Evolutionary conservation across 2,113 vertebrate species (phyloP).

Genomic region (Rhinichthys klamathensis): DNA sequence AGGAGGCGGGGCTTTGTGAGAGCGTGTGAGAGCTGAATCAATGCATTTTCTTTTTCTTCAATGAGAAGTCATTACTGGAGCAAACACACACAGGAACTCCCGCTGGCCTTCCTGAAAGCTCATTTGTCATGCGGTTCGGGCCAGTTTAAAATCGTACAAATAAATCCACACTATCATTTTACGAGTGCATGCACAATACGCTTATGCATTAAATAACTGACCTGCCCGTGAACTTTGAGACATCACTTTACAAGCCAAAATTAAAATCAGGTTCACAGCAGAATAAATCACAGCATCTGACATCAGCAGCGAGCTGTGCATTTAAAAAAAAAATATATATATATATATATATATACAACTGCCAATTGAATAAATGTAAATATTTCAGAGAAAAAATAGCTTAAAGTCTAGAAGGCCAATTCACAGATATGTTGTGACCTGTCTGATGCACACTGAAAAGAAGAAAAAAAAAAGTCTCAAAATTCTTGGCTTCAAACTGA

Average conservation of each 20-base stretch:
- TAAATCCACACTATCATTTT: constrained; percentile 2
- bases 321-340: too few relatives aligned
- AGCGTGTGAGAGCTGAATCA: not conserved
- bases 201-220: constrained; percentile 4
- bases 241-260: not conserved
- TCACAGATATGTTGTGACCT: not conserved
- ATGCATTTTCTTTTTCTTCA: not conserved
- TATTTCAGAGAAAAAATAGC: not conserved
- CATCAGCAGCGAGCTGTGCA: not conserved
- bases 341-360: too few relatives aligned
- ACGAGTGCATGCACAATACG: not conserved
- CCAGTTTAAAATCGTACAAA: not conserved
- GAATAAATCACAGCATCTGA: not conserved
- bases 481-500: not conserved
- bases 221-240: constrained; percentile 3
- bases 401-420: not conserved
- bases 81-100: not conserved
- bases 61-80: not conserved
- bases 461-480: not conserved
- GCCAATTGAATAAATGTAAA: not conserved
- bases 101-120: not conserved
- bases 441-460: not conserved
- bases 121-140: constrained; percentile 20
- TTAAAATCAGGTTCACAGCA: not conserved
- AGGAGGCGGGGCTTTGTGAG: not conserved